Base-by-base conservation (phyloP, 2,113 vertebrate species). In the Dasyornis broadbenti region DNA sequence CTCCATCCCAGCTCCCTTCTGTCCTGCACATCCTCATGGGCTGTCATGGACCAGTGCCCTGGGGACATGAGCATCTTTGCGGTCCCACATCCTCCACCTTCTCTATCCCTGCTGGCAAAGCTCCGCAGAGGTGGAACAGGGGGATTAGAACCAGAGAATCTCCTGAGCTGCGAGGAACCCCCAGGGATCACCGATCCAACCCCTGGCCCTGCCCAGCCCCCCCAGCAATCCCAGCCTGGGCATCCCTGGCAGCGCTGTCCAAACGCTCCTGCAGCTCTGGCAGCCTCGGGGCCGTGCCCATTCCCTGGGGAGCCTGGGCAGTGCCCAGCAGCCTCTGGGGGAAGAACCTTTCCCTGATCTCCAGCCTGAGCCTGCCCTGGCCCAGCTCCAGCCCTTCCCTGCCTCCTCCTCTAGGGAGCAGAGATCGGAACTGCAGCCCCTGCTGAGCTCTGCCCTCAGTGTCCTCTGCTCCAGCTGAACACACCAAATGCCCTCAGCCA, bases 221-320 rank as follows among this genome's bases (percentile, higher is more conserved):
- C 18, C 47, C 53, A 75, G n/a, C n/a, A 35, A 2, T 0, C 28
- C 23, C 69, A 23, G 0, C 13, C 13, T 39, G 45, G 0, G 7
- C 61, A 66, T 28, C 23, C 44, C 50, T 56, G 27, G 30, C 30
- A 61, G 83, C 0, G 3, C 3, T 52, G 23, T 5, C 47, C 54
- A 33, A 86, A 39, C 0, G 8, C 64, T 47, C 24, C 66, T 89
- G 86, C 5, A 75, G 69, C 78, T 89, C 23, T 75, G 77, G 69
- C 45, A 82, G 77, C 86, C 69, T 73, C 14, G 23, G 60, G 52
- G 37, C 50, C 1, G 23, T 59, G 69, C 27, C 69, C 77, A 35
- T 66, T 52, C n/a, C 61, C 78, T 82, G 60, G 77, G 77, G 19
- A 89, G 53, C 86, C 77, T 66, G 68, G 22, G 23, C 69, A 89